A percentile compares a stretch with the other conserved stretches of the same genome.
Evolutionary conservation across 2,113 vertebrate species (phyloP).

Genomic region (Marcusenius ussheri): DNA sequence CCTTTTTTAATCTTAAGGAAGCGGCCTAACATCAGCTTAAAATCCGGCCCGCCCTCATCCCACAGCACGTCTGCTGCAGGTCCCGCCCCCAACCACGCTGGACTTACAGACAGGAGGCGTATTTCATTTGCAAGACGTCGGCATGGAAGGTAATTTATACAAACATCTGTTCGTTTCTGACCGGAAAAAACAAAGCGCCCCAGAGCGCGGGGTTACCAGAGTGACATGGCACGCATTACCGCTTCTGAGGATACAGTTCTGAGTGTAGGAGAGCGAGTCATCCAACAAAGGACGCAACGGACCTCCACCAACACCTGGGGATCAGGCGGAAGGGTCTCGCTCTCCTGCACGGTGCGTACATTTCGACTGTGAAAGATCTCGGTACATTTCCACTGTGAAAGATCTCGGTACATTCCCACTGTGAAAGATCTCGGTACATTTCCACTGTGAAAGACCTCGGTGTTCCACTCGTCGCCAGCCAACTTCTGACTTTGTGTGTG

Average conservation of each 20-base stretch:
- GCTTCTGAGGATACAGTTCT: neutral
- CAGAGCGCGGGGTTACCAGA: slow-evolving; percentile 51
- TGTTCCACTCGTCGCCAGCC: neutral
- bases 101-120: slow-evolving; percentile 79
- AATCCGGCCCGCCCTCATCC: neutral
- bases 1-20: neutral
- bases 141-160: slow-evolving; percentile 85
- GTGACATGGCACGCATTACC: slow-evolving; percentile 32
- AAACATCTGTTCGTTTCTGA: slow-evolving; percentile 91
- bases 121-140: slow-evolving; percentile 89
- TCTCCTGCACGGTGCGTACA: neutral
- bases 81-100: slow-evolving; percentile 37
- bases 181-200: slow-evolving; percentile 77
- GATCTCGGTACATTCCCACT: no score
- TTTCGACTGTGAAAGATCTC: no score
- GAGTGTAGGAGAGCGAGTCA: neutral
- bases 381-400: no score
- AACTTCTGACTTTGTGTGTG: neutral
- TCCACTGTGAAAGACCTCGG: neutral
- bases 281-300: neutral
- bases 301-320: neutral
- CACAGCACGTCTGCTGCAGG: neutral
- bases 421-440: no score
- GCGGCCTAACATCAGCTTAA: neutral
- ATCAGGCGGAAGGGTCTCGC: neutral